Evolutionary conservation across 2,797 vertebrate species (phyloP).

Genomic region (Rhinichthys osculus): DNA sequence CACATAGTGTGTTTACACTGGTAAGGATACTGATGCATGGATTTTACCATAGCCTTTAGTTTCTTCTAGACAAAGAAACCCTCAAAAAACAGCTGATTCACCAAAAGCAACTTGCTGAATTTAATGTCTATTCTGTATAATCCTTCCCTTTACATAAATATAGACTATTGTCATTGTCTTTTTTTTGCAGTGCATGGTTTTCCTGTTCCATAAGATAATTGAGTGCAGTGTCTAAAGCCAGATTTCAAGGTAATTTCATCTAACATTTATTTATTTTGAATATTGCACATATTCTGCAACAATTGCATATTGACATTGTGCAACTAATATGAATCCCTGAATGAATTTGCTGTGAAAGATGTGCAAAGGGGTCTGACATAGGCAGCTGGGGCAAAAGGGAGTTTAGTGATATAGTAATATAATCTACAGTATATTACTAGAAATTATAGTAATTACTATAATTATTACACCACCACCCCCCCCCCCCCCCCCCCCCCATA

Average conservation of each 20-base stretch:
- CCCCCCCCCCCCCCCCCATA: too few relatives aligned
- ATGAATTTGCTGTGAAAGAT: background rate
- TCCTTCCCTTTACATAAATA: background rate
- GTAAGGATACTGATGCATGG: constrained; percentile 43
- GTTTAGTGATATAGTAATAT: background rate
- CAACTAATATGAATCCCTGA: background rate
- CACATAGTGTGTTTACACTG: background rate
- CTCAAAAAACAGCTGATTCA: constrained; percentile 21
- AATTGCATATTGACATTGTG: background rate
- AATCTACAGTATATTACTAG: background rate
- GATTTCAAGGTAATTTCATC: background rate
- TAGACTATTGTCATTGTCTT: background rate
- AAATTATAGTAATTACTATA: background rate
- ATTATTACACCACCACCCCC: too few relatives aligned
- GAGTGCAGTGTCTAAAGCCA: background rate
- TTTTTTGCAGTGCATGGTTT: background rate
- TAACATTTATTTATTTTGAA: background rate
- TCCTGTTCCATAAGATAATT: background rate
- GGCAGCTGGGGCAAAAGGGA: background rate
- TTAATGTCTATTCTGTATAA: background rate
- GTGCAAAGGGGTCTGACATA: background rate
- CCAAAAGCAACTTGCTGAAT: constrained; percentile 11
- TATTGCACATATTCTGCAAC: background rate
- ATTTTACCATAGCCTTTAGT: constrained; percentile 24
- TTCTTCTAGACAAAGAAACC: background rate